Base-by-base conservation (phyloP, 2,888 invertebrate genomes). In the Melinopterus prodromus region DNA sequence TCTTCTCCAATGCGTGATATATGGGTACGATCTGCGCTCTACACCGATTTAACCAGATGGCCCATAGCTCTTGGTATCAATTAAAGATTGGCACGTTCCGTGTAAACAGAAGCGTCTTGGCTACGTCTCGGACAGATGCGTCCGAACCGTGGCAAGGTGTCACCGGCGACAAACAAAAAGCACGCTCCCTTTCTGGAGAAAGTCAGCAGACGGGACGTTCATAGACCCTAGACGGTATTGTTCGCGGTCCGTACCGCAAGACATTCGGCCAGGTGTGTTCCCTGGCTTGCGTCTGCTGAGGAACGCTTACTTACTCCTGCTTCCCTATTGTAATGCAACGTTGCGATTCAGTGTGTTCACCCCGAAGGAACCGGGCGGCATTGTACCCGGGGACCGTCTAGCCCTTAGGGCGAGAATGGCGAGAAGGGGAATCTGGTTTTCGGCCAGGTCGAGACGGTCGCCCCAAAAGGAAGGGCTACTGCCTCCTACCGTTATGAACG, bases 161-260 rank as follows among this genome's bases (percentile, higher is more conserved):
- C 53, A 53, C 53, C 53, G 12, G 12, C 26, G 26, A 26, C 26
- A 12, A 9, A 53, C 53, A 53, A 53, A 53, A 53, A 53, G 53
- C 53, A 53, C 53, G 53, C 53, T 53, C 53, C 53, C 53, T 53
- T 53, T 53, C 53, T 53, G 53, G 53, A 53, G 53, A 53, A 53
- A 53, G 53, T 53, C 53, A 53, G 53, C 53, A 53, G 53, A 53
- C 53, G 53, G 53, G 53, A 53, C 53, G 53, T 53, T 53, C 53
- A 53, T 53, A 53, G 53, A 53, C 53, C 53, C 53, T 53, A 53
- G 53, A 53, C 53, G 53, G 53, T 53, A 53, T 53, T 53, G 53
- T 53, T 53, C 53, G 53, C 53, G 53, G 12, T 53, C 12, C 53
- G 53, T 53, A 53, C 53, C 53, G 53, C 53, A 53, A 53, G 53